These are phyloP conservation scores for Thalassophryne amazonica DNA, from an alignment of 2,797 vertebrate genomes.

Conservation along the genomic window DNA sequence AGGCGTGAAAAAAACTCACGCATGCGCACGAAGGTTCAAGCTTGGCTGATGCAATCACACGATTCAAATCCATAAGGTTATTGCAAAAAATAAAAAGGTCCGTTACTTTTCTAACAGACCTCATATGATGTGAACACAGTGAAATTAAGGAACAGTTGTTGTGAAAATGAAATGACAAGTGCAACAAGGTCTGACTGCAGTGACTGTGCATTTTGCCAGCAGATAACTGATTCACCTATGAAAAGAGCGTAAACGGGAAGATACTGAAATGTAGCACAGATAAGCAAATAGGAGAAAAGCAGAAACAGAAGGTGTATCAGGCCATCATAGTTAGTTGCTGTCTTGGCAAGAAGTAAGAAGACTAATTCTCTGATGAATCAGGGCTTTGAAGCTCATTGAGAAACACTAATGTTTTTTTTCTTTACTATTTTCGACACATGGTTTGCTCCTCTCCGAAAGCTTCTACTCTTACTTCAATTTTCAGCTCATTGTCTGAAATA, in stretches of 20 bases:
- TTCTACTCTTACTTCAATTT: conserved; percentile 5
- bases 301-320: conserved; percentile 1
- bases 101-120: too few species aligned
- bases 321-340: background rate
- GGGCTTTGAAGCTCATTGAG: conserved; percentile 54
- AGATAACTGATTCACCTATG: conserved; percentile 40
- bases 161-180: conserved; percentile 30
- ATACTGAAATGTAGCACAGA: conserved; percentile 11
- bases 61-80: too few species aligned
- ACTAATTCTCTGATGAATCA: conserved; percentile 34
- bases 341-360: background rate
- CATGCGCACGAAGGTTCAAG: too few species aligned
- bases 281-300: conserved; percentile 12
- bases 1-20: too few species aligned
- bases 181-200: conserved; percentile 42
- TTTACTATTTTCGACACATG: conserved; percentile 5
- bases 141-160: background rate
- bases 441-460: conserved; percentile 5
- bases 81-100: too few species aligned
- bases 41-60: too few species aligned
- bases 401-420: conserved; percentile 23
- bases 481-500: conserved; percentile 21
- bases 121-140: too few species aligned
- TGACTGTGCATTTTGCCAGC: conserved; percentile 10
- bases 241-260: conserved; percentile 1